These are phyloP conservation scores for Ridgeia piscesae DNA, from an alignment of 1,140 invertebrate species.

Conservation along the genomic window DNA sequence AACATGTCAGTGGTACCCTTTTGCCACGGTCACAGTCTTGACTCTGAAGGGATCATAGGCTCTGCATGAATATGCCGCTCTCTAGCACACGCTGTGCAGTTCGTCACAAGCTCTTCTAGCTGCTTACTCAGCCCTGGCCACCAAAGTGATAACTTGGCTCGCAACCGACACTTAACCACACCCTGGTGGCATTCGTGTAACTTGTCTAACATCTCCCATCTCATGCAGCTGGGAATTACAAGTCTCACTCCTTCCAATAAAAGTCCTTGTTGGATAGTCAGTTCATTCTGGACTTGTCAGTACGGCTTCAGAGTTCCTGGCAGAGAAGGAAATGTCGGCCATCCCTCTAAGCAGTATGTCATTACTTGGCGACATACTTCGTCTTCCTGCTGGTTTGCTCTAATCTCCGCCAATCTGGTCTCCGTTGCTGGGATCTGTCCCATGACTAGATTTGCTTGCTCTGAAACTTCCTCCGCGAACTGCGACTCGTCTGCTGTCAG, in stretches of 20 bases:
- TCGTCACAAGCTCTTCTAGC: slow-evolving; percentile 12
- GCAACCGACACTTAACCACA: slow-evolving; percentile 27
- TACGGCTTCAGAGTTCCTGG: slow-evolving; percentile 16
- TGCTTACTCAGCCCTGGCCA: slow-evolving; percentile 31
- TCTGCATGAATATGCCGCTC: too few relatives aligned
- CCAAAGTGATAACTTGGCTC: slow-evolving; percentile 30
- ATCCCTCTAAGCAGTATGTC: not conserved
- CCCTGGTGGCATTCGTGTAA: slow-evolving; percentile 33
- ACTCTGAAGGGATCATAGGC: not conserved
- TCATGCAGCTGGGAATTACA: slow-evolving; percentile 13
- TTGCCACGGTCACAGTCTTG: slow-evolving; percentile 22
- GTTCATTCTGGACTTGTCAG: slow-evolving; percentile 12
- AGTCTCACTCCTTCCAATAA: slow-evolving; percentile 9
- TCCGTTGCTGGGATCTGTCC: not conserved
- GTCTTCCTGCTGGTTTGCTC: not conserved
- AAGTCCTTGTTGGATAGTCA: slow-evolving; percentile 25
- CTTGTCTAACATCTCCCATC: slow-evolving; percentile 17
- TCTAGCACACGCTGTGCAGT: slow-evolving; percentile 17
- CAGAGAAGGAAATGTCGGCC: not conserved
- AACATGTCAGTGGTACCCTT: slow-evolving; percentile 20
- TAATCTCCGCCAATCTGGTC: slow-evolving; percentile 7
- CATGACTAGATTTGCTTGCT: not conserved
- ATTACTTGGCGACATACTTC: slow-evolving; percentile 4
- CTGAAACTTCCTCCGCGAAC: not conserved
- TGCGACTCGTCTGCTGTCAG: not conserved